Evolutionary conservation across 2,797 vertebrate genomes (phyloP).

Genomic region (Petrocephalus schoutedeni): DNA sequence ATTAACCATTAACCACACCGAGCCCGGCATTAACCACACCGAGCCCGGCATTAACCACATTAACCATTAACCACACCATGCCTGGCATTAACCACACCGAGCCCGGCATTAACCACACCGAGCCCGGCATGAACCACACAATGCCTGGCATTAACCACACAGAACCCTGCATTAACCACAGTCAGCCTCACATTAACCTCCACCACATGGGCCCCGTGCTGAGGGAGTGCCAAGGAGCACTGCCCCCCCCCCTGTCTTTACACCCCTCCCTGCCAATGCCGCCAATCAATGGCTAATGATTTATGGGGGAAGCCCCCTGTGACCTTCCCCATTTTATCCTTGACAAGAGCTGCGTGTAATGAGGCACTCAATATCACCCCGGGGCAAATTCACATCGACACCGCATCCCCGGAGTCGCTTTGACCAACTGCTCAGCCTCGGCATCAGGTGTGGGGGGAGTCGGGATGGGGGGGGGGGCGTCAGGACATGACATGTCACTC

Average conservation of each 20-base stretch:
- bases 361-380: constrained; percentile 53
- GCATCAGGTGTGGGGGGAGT: constrained; percentile 25
- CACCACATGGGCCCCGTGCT: neutral
- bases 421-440: constrained; percentile 56
- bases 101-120: neutral
- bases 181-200: neutral
- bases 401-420: constrained; percentile 50
- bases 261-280: neutral
- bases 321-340: constrained; percentile 57
- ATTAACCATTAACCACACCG: too few species aligned
- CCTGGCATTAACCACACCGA: neutral
- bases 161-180: neutral
- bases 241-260: constrained; percentile 20
- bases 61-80: neutral
- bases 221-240: neutral
- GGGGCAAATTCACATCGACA: constrained; percentile 55
- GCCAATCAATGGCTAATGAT: constrained; percentile 60
- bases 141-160: neutral
- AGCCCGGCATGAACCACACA: neutral
- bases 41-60: neutral
- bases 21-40: neutral
- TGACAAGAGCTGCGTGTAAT: constrained; percentile 54
- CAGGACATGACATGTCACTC: constrained; percentile 10
- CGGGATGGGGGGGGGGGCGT: neutral
- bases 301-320: constrained; percentile 49